phyloP scores from a whole-genome alignment of 1,140 invertebrate species.

The Trachymyrmex septentrionalis region DNA sequence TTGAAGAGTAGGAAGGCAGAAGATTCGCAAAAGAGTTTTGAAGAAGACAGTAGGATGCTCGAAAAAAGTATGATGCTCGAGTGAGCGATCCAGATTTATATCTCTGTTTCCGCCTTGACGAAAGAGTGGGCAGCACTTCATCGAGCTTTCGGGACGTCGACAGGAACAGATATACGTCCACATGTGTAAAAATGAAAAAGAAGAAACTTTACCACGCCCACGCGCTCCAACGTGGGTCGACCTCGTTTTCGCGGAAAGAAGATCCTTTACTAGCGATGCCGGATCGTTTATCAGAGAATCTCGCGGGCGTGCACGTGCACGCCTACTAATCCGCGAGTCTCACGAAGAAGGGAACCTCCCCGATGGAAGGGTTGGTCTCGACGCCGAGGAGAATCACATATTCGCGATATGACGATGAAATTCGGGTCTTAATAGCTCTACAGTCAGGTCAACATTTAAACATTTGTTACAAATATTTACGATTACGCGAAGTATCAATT shows the following conservation, averaged over 20 bases:
- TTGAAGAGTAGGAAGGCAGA: neutral
- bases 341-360: conserved; percentile 38
- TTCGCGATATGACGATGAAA: neutral
- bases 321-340: conserved; percentile 74
- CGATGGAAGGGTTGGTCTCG: conserved; percentile 28
- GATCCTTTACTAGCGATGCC: conserved; percentile 82
- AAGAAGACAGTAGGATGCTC: too few species aligned
- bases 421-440: neutral
- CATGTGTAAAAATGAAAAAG: conserved; percentile 64
- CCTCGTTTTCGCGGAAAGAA: conserved; percentile 78
- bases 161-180: conserved; percentile 44
- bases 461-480: neutral
- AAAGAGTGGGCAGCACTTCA: conserved; percentile 23
- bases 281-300: conserved; percentile 84
- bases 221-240: conserved; percentile 67
- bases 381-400: conserved; percentile 31
- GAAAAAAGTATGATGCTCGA: neutral
- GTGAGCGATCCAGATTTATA: conserved; percentile 17
- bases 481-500: neutral
- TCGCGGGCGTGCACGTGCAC: conserved; percentile 75
- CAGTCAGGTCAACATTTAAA: neutral
- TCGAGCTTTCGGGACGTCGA: conserved; percentile 15
- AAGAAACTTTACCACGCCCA: conserved; percentile 79
- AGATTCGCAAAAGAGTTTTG: neutral
- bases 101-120: conserved; percentile 27